Percentiles rank a stretch among this genome's conserved stretches.
Conservation (phyloP, 2,797 vertebrate species). For the Gymnoscopelus microlampas region DNA sequence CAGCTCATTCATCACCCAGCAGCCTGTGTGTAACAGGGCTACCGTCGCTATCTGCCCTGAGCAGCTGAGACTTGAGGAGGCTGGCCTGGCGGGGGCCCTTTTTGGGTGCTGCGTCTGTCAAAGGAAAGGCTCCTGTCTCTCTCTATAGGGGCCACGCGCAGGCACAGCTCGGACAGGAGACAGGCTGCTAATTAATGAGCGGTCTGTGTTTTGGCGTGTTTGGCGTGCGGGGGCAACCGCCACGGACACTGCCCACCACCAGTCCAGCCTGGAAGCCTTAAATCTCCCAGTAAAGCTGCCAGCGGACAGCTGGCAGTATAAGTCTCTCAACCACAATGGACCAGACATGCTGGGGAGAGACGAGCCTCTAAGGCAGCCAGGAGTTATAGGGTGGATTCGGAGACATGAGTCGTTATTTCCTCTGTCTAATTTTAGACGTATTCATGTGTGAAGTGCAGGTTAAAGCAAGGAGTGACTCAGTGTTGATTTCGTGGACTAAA, state of each 20-base stretch:
- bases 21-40: slow-evolving; percentile 40
- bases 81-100: slow-evolving; percentile 17
- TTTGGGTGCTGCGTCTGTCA: slow-evolving; percentile 34
- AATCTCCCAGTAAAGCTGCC: slow-evolving; percentile 44
- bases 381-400: slow-evolving; percentile 32
- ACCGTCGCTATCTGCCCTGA: slow-evolving; percentile 58
- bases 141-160: not conserved
- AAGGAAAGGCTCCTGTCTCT: slow-evolving; percentile 14
- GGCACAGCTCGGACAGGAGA: slow-evolving; percentile 22
- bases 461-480: not conserved
- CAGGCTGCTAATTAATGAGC: slow-evolving; percentile 39
- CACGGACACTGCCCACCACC: slow-evolving; percentile 29
- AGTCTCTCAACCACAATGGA: slow-evolving; percentile 32
- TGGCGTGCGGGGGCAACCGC: not conserved
- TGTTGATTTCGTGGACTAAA: too few species aligned
- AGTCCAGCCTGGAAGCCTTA: slow-evolving; percentile 32
- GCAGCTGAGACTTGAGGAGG: slow-evolving; percentile 48
- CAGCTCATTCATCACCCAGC: slow-evolving; percentile 81
- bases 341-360: slow-evolving; percentile 22
- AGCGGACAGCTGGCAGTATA: slow-evolving; percentile 21
- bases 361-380: slow-evolving; percentile 12
- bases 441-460: too few species aligned
- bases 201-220: slow-evolving; percentile 43
- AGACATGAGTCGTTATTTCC: not conserved
- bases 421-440: not conserved